Evolutionary conservation across 2,797 vertebrate genomes (phyloP).

Genomic region (Lophius americanus): DNA sequence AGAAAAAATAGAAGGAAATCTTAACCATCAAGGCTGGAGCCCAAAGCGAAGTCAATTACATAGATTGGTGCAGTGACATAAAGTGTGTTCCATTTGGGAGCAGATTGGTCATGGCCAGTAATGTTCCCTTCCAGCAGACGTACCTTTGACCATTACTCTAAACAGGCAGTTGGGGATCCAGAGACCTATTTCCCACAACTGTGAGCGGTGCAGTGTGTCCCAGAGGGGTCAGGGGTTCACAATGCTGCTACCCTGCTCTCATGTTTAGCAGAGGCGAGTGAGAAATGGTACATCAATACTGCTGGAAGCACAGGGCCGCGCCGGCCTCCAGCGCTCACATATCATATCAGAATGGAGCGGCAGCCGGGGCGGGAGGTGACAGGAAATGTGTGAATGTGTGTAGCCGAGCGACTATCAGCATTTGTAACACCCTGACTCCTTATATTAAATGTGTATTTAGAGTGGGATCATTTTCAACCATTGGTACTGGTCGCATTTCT

Average conservation of each 20-base stretch:
- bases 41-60: slow-evolving; percentile 73
- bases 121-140: slow-evolving; percentile 72
- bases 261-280: slow-evolving; percentile 67
- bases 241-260: slow-evolving; percentile 54
- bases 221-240: slow-evolving; percentile 71
- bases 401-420: slow-evolving; percentile 11
- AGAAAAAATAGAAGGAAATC: slow-evolving; percentile 28
- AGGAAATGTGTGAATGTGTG: slow-evolving; percentile 30
- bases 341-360: slow-evolving; percentile 45
- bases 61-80: slow-evolving; percentile 75
- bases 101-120: slow-evolving; percentile 75
- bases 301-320: slow-evolving; percentile 38
- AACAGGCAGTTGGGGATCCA: slow-evolving; percentile 69
- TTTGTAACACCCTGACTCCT: neutral
- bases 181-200: slow-evolving; percentile 66
- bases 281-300: slow-evolving; percentile 73
- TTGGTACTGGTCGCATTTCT: too few relatives aligned
- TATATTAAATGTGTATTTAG: slow-evolving; percentile 6
- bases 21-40: slow-evolving; percentile 61
- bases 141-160: slow-evolving; percentile 75
- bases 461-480: neutral
- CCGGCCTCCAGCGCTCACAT: slow-evolving; percentile 51
- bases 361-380: slow-evolving; percentile 34
- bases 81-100: slow-evolving; percentile 79
- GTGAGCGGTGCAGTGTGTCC: slow-evolving; percentile 58